Base-by-base conservation (phyloP, 2,113 vertebrate genomes). In the Ptilorrhoa leucosticta region DNA sequence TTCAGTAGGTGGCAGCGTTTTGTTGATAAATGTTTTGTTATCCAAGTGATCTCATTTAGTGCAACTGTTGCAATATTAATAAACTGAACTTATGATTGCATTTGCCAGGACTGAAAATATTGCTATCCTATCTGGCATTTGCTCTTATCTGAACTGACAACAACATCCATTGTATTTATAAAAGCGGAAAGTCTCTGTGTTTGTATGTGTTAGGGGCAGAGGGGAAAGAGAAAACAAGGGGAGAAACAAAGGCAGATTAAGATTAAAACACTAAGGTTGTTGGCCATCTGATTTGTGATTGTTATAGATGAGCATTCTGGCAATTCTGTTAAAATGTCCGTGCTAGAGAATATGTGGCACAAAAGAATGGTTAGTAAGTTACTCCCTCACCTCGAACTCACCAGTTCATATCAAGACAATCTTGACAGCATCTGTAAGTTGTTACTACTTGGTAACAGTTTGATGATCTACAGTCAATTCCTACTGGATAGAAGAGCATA, bases 1-100 rank as follows among this genome's bases (percentile, higher is more conserved):
- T 98, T 98, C 98, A 98, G 98, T 98, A 98, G 98, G 97, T 98
- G 98, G 98, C 98, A 98, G 98, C 98, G 97, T 98, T 98, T 98
- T 97, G 97, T 98, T 98, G 98, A 98, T 98, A 98, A 98, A 98
- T 98, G 98, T 98, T 98, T 98, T 98, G 98, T 98, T 98, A 98
- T 98, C 97, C 97, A 97, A 98, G 97, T 97, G 98, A 98, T 98
- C 98, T 98, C 98, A 98, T 98, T 98, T 98, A 98, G 97, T 97
- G 96, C 96, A 98, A 98, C 97, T 97, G 97, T 97, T 98, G 97
- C 97, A 98, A 98, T 98, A 98, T 98, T 98, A 98, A 98, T 98
- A 98, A 97, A 98, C 98, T 98, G 97, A 98, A 98, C 95, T 98
- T 98, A 98, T 87, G 97, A 98, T 98, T 93, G 42, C 86, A 78